Evolutionary conservation across 2,888 invertebrate species (phyloP), one percentile per base, ranked within the genome.

Genomic region (Trichogramma evanescens): DNA sequence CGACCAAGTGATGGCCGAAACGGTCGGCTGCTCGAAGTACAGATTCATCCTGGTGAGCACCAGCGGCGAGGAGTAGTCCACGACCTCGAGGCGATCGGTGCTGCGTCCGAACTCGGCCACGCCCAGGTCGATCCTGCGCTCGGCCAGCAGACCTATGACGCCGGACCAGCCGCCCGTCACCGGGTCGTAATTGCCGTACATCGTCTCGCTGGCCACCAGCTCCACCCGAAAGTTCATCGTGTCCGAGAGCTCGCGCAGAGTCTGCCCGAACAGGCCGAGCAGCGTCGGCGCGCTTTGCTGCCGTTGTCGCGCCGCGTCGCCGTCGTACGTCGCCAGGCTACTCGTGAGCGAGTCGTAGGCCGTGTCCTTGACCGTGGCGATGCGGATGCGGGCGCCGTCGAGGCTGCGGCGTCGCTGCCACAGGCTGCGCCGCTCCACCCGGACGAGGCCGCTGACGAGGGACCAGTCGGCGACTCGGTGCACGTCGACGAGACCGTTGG

Each of bases 31-130:
- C 43, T 60, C 68, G 13, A 73, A 57, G 49, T 70, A 73, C 53
- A 73, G 58, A n/a, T 63, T 66, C 41, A 66, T 63, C 9, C 63
- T 62, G 0, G 69, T 63, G 4, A 67, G 38, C 6, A 70, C 40
- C 49, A 75, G 59, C 1, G 75, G 75, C 8, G 70, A 41, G 2
- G 72, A 69, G 49, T 74, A 75, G 43, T 75, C 75, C 0, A 75
- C 63, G 4, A 54, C 67, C 0, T 67, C 58, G n/a, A 69, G 43
- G 40, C 75, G 66, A 0, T 44, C 13, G 1, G 41, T 61, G 1
- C 70, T 74, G 41, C 74, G 67, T 3, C 67, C 66, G 41, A 75
- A 72, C 50, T 71, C 72, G 2, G 68, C 69, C 1, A 70, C 65
- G 0, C 72, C 75, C 3, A 75, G 54, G 44, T 73, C 74, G 0